Percentiles rank a stretch among this genome's conserved stretches.
Evolutionary conservation across 2,888 invertebrate genomes (phyloP).

Genomic region (Lamellibrachia satsuma): DNA sequence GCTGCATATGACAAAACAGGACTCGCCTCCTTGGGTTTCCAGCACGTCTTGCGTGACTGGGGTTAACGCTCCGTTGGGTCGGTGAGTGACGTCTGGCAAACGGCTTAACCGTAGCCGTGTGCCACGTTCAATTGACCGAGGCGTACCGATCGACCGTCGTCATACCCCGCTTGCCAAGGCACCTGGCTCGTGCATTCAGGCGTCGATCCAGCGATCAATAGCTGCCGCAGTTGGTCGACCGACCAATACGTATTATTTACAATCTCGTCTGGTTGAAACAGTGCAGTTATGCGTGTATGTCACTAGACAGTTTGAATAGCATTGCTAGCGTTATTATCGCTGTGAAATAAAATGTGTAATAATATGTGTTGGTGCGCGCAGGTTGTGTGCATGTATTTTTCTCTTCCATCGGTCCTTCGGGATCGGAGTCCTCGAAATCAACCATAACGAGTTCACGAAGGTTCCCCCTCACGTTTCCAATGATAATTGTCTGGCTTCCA

Average conservation of each 20-base stretch:
- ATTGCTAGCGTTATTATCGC: neutral
- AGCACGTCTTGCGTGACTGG: neutral
- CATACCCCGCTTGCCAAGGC: neutral
- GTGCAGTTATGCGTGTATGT: neutral
- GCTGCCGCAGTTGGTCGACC: neutral
- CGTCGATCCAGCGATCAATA: neutral
- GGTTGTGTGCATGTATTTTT: neutral
- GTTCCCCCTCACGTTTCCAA: too few species aligned
- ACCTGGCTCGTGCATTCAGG: neutral
- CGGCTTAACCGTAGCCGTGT: neutral
- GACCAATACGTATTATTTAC: neutral
- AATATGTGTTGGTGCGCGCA: neutral
- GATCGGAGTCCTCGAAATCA: neutral
- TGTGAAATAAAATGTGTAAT: neutral
- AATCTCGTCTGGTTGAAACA: neutral
- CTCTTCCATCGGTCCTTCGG: neutral
- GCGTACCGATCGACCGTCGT: neutral
- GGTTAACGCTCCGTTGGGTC: neutral
- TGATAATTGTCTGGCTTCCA: too few species aligned
- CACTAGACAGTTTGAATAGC: neutral
- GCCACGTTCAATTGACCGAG: constrained; percentile 6
- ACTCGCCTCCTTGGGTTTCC: neutral
- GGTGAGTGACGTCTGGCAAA: neutral
- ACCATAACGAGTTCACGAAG: neutral
- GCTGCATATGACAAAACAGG: neutral